Evolutionary conservation across 2,113 vertebrate species (phyloP), one percentile per base, ranked within the genome.

Genomic region (Dolichallabes microphthalmus): DNA sequence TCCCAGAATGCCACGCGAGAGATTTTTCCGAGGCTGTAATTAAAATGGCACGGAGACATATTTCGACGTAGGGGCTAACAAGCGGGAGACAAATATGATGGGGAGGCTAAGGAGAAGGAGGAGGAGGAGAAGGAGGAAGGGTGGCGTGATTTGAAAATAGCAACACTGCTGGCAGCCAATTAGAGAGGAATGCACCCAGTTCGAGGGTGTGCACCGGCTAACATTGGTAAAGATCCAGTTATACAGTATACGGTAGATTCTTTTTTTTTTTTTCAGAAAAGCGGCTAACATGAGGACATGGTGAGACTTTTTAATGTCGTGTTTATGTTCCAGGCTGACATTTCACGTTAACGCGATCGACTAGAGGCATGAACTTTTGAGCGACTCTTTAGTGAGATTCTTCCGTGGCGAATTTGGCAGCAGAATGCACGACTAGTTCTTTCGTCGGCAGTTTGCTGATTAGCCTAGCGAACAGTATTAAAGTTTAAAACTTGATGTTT

Each of bases 41-140:
- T 95, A 95, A 95, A 95, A 95, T 95, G 94, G 95, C 95, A 95
- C 93, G 86, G 93, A 94, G 94, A 95, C 95, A 94, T 94, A 94
- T 94, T 94, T 94, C 45, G 94, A 93, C 89, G 81, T 91, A 85
- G 90, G 88, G 92, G 91, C 94, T 93, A 94, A 94, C 93, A 94
- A 93, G 93, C 82, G 75, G 90, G 91, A 89, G 89, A 89, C 79
- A 80, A 88, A 83, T 74, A 80, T 82, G 85, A 80, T 13, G 85
- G 35, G 25, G 61, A 68, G 69, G 89, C 92, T 87, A 88, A 88
- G 86, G 84, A n/a, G n/a, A n/a, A n/a, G n/a, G n/a, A 88, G 85
- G 75, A 88, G 84, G 89, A 91, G 90, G 71, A 73, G 27, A 63
- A 81, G 73, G 66, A 55, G 66, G 45, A 27, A 63, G 83, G 73